A percentile compares a stretch with the other conserved stretches of the same genome.
These are phyloP conservation scores for Pyrocephalus nanus DNA, from an alignment of 2,797 vertebrate genomes.

Conservation along the genomic window DNA sequence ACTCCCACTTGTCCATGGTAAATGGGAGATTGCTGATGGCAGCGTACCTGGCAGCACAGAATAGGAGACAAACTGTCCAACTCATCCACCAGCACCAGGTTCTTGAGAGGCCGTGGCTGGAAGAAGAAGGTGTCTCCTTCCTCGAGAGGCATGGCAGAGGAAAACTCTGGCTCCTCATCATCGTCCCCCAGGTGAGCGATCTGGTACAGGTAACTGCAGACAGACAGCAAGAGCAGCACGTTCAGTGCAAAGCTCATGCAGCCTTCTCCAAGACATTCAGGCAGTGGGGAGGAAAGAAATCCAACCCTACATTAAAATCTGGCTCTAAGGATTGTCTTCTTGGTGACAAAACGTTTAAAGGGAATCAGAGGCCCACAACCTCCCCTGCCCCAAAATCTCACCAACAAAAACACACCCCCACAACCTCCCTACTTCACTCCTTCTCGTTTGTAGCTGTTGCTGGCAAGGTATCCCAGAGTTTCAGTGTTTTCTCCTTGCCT, in stretches of 20 bases:
- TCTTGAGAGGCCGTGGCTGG: slow-evolving; percentile 95
- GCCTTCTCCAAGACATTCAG: neutral
- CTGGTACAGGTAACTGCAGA: slow-evolving; percentile 93
- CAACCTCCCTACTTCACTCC: neutral
- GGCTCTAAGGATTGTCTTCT: neutral
- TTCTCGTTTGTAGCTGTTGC: neutral
- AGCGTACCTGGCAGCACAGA: slow-evolving; percentile 90
- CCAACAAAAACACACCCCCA: fast-evolving
- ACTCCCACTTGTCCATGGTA: neutral
- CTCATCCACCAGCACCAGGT: slow-evolving; percentile 95
- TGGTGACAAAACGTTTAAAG: neutral
- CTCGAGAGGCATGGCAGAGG: slow-evolving; percentile 97
- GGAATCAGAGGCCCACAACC: neutral
- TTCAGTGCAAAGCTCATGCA: neutral
- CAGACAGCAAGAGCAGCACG: neutral
- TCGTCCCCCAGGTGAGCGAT: slow-evolving; percentile 98
- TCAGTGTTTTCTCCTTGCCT: neutral
- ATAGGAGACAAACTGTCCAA: slow-evolving; percentile 97
- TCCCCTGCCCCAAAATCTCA: neutral
- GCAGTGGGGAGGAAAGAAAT: neutral
- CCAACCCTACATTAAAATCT: neutral
- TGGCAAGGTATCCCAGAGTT: neutral
- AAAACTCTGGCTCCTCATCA: slow-evolving; percentile 98
- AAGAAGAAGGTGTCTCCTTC: slow-evolving; percentile 99
- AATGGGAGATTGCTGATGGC: neutral